Base-by-base conservation (phyloP, 2,797 vertebrate species). In the Furcifer pardalis region DNA sequence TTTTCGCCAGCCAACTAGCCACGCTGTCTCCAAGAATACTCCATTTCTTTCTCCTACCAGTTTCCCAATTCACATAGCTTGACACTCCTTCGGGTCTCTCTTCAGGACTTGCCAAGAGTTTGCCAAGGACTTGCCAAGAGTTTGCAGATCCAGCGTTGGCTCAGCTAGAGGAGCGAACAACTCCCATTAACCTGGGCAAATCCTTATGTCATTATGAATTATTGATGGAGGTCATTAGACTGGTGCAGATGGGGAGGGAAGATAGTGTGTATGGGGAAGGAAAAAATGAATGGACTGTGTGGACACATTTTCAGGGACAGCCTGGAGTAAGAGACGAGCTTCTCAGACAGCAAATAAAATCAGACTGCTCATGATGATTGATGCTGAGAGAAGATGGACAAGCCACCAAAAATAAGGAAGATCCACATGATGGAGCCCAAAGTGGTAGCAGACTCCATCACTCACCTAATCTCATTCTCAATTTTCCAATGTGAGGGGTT, bases 171-270 rank as follows among this genome's bases (percentile, higher is more conserved):
- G 72, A 68, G 0, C 3, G 35, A 40, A 0, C 21, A 3, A 85
- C 83, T 83, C 84, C 84, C 91, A 94, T 94, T 93, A 94, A 91
- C 87, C 91, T 40, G 86, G 86, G 77, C 88, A 74, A 80, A 84
- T 56, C 86, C 81, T 83, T 21, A 30, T 85, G 80, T 82, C 66
- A 84, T 69, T 69, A 73, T 87, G 75, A 83, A 89, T 87, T 88
- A 88, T 92, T 86, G 92, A 91, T 89, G n/a, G 86, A 44, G 44
- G 72, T 90, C 87, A 90, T 87, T 92, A 91, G 83, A 78, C 81
- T 5, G 4, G 77, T 44, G 7, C 35, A 66, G 35, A 12, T 56
- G 32, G 17, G 56, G 89, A 84, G 88, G 88, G 86, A 40, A 77
- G 46, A 4, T 21, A 80, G 23, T 21, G 23, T 8, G 40, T 9